Evolutionary conservation across 2,888 invertebrate genomes (phyloP).

Genomic region (Cremastobaeus sp.): DNA sequence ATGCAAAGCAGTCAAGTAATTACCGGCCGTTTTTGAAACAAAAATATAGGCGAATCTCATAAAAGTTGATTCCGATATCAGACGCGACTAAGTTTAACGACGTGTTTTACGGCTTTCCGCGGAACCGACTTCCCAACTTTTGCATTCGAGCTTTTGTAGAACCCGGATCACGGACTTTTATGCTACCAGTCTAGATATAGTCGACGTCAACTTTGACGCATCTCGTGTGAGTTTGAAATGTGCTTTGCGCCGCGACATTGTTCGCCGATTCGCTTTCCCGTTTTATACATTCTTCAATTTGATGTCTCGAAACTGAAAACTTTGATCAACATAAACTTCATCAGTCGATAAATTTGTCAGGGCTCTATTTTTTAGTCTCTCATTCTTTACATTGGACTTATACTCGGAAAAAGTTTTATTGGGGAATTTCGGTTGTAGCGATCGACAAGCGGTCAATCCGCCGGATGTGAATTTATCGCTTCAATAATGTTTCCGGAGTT

Average conservation of each 20-base stretch:
- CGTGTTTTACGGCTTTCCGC: slow-evolving; percentile 22
- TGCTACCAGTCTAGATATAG: slow-evolving; percentile 28
- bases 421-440: slow-evolving; percentile 16
- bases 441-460: too few species aligned
- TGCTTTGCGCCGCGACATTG: slow-evolving; percentile 23
- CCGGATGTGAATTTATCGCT: too few species aligned
- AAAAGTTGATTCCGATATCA: slow-evolving; percentile 24
- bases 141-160: slow-evolving; percentile 28
- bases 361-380: slow-evolving; percentile 17
- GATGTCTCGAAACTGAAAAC: slow-evolving; percentile 49
- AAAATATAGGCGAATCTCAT: slow-evolving; percentile 24
- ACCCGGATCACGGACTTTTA: slow-evolving; percentile 27
- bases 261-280: slow-evolving; percentile 39
- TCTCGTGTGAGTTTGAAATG: slow-evolving; percentile 23
- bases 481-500: too few species aligned
- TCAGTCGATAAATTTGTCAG: slow-evolving; percentile 34
- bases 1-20: slow-evolving; percentile 34
- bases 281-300: slow-evolving; percentile 44
- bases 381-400: slow-evolving; percentile 17
- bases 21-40: slow-evolving; percentile 22
- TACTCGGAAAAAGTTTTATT: slow-evolving; percentile 30
- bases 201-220: slow-evolving; percentile 44
- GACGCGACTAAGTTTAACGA: slow-evolving; percentile 37
- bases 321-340: slow-evolving; percentile 43
- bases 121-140: slow-evolving; percentile 21